Conservation (phyloP, 2,113 vertebrate species). For the Eubucco bourcierii region DNA sequence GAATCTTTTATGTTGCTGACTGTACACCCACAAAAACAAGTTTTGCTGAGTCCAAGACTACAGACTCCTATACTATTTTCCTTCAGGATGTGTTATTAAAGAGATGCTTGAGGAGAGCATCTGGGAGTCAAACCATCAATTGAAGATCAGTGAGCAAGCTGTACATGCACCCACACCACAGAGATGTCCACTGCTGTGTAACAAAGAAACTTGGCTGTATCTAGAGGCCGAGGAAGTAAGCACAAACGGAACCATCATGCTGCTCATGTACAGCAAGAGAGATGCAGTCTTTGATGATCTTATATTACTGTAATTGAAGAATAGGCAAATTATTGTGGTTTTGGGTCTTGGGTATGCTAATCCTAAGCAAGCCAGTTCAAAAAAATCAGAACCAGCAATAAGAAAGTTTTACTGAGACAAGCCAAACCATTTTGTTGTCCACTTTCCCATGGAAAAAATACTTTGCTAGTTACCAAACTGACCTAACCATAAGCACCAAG, state of each 20-base stretch:
- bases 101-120: not conserved
- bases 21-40: not conserved
- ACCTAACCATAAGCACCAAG: not conserved
- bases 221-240: not conserved
- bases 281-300: not conserved
- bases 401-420: not conserved
- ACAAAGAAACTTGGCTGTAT: not conserved
- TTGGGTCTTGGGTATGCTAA: not conserved
- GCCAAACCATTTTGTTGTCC: not conserved
- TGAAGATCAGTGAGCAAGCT: not conserved
- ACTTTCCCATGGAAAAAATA: not conserved
- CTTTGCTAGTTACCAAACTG: not conserved
- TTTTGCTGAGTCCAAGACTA: not conserved
- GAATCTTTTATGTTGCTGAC: not conserved
- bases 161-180: not conserved
- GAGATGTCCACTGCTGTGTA: not conserved
- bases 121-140: not conserved
- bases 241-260: not conserved
- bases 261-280: not conserved
- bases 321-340: not conserved
- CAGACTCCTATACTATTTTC: not conserved
- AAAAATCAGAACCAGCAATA: not conserved
- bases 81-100: not conserved
- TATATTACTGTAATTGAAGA: not conserved
- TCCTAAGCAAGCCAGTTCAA: not conserved